Base-by-base conservation (phyloP, 2,888 invertebrate species). In the Tenthredo notha region DNA sequence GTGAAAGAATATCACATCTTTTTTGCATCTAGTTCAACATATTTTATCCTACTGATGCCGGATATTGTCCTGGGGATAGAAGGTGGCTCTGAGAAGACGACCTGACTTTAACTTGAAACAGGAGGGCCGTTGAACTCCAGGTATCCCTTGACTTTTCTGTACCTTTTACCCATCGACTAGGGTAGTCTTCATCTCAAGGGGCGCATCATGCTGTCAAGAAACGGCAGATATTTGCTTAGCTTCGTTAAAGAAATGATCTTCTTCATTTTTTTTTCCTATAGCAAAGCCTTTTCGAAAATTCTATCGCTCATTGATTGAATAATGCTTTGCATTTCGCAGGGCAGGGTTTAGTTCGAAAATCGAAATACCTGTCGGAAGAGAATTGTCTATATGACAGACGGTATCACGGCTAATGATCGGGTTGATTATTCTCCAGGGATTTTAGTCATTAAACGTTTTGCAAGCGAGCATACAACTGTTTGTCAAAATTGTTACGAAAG, bases 1-100 rank as follows among this genome's bases (percentile, higher is more conserved):
- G 67, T 25, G 18, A 18, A 6, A 67, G 25, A 12, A 67, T 12
- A 67, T 33, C 29, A 25, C 43, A 40, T 74, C 9, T 74, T 74
- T 74, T 74, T 10, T 12, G 2, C 25, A 70, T 70, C n/a, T 37
- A 37, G 40, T 74, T 67, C 67, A 67, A 33, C 43, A n/a, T 74
- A 43, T 74, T 43, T 74, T 40, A 21, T 40, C 43, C 43, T 43
- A 25, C 43, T 74, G 74, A 74, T 74, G 43, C 37, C 74, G n/a
- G 74, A 43, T 74, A 29, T 74, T 67, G 67, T 74, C 43, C 74
- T 10, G 43, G 74, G 40, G 21, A 18, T 43, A 25, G 43, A 74
- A 33, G 67, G 18, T 67, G 6, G 33, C 6, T 67, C 29, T 21
- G 0, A 10, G 43, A 12, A 2, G 6, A 43, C n/a, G 2, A 43